These are phyloP conservation scores for Candidula unifasciata DNA, from an alignment of 2,888 invertebrate species.

Conservation along the genomic window DNA sequence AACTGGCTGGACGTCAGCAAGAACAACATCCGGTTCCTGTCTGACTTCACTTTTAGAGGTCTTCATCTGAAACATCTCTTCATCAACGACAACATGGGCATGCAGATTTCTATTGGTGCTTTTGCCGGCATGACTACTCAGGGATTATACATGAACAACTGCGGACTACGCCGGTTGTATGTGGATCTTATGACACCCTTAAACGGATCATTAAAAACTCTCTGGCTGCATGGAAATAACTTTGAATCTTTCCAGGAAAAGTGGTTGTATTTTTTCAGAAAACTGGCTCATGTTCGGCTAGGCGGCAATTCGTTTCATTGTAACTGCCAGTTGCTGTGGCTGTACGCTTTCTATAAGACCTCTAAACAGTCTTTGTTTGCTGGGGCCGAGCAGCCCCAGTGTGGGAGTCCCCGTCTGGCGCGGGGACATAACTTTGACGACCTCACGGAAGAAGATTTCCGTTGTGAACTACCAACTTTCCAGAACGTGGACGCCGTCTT, in stretches of 20 bases:
- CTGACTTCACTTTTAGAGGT: constrained; percentile 74
- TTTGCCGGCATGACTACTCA: constrained; percentile 72
- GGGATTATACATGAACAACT: constrained; percentile 75
- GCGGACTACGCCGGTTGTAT: constrained; percentile 69
- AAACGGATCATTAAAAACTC: constrained; percentile 71
- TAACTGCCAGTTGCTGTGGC: constrained; percentile 76
- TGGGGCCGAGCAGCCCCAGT: constrained; percentile 67
- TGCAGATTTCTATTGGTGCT: constrained; percentile 68
- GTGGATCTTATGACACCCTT: constrained; percentile 71
- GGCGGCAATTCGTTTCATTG: constrained; percentile 76
- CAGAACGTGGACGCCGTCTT: constrained; percentile 75
- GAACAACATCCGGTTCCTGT: constrained; percentile 72
- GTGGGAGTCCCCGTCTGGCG: constrained; percentile 68
- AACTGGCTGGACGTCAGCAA: constrained; percentile 75
- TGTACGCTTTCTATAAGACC: constrained; percentile 69
- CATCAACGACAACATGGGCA: constrained; percentile 75
- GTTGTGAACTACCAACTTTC: constrained; percentile 74
- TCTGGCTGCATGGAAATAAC: constrained; percentile 76
- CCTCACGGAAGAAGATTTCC: constrained; percentile 71
- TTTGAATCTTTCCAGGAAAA: constrained; percentile 69
- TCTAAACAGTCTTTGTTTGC: constrained; percentile 60
- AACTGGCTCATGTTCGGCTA: constrained; percentile 72
- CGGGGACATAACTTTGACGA: constrained; percentile 68
- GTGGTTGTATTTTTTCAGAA: constrained; percentile 70
- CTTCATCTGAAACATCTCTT: constrained; percentile 74